These are phyloP conservation scores for Hormaphis cornu DNA, from an alignment of 1,140 invertebrate genomes.

Conservation along the genomic window DNA sequence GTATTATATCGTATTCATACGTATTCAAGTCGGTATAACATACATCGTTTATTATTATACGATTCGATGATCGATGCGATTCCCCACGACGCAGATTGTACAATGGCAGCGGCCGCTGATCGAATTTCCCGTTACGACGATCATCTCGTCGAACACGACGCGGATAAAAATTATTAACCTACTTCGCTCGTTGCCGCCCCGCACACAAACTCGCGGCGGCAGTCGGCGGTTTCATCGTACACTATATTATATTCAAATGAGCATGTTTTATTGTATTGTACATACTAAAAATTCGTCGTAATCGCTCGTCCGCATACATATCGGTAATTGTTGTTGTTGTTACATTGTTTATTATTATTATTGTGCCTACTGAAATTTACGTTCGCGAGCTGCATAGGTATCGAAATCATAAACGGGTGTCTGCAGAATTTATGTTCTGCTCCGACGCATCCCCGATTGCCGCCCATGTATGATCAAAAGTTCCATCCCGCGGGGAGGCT, in stretches of 20 bases:
- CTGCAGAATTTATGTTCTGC: too few relatives aligned
- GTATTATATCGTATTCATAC: too few relatives aligned
- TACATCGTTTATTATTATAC: too few relatives aligned
- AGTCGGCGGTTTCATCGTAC: not conserved
- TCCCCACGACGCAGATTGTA: not conserved
- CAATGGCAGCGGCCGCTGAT: not conserved
- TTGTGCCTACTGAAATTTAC: too few relatives aligned
- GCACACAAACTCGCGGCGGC: not conserved
- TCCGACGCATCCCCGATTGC: too few relatives aligned
- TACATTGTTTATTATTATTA: not conserved
- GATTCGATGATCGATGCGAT: too few relatives aligned
- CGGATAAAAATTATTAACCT: not conserved
- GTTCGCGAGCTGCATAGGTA: not conserved
- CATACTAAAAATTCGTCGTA: too few relatives aligned
- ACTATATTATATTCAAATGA: not conserved
- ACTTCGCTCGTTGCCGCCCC: not conserved
- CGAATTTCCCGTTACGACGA: not conserved
- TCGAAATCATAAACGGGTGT: constrained; percentile 16
- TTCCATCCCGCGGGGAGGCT: too few relatives aligned
- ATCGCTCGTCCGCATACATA: not conserved
- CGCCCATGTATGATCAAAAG: too few relatives aligned
- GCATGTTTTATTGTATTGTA: too few relatives aligned
- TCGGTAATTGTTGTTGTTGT: not conserved
- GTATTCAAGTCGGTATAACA: too few relatives aligned
- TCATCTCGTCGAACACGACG: not conserved